Evolutionary conservation across 2,797 vertebrate genomes (phyloP).

Genomic region (Rhinichthys osculus): DNA sequence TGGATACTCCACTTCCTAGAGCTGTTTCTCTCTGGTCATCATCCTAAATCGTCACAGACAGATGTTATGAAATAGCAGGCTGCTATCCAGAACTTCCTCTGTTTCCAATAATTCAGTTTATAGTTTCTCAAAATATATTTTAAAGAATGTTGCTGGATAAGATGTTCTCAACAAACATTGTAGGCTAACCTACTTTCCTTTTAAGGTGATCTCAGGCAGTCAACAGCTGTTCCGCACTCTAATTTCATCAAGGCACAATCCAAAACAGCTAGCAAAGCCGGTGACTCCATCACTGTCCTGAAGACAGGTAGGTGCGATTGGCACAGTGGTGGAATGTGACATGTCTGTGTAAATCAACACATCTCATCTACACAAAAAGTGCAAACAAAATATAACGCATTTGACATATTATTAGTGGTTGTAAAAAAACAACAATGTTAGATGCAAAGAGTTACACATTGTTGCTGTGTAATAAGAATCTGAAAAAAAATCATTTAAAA

Average conservation of each 20-base stretch:
- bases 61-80: conserved; percentile 26
- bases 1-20: conserved; percentile 5
- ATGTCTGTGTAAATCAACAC: conserved; percentile 26
- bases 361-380: not conserved
- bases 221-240: not conserved
- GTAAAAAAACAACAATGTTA: not conserved
- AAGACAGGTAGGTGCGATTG: conserved; percentile 38
- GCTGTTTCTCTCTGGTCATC: not conserved
- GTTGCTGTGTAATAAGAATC: not conserved
- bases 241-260: conserved; percentile 6
- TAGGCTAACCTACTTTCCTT: conserved; percentile 34
- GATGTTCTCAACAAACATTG: conserved; percentile 5
- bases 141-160: conserved; percentile 25
- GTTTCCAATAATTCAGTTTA: conserved; percentile 28
- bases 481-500: too few relatives aligned
- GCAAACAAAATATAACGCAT: conserved; percentile 9
- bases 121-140: conserved; percentile 8
- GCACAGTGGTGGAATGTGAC: conserved; percentile 40
- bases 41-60: not conserved
- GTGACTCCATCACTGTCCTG: not conserved
- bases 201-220: conserved; percentile 41
- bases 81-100: not conserved
- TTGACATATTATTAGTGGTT: not conserved
- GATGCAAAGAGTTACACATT: not conserved
- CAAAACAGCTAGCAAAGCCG: conserved; percentile 3